Evolutionary conservation across 2,888 invertebrate species (phyloP).

Genomic region (Pristionchus arcanus): DNA sequence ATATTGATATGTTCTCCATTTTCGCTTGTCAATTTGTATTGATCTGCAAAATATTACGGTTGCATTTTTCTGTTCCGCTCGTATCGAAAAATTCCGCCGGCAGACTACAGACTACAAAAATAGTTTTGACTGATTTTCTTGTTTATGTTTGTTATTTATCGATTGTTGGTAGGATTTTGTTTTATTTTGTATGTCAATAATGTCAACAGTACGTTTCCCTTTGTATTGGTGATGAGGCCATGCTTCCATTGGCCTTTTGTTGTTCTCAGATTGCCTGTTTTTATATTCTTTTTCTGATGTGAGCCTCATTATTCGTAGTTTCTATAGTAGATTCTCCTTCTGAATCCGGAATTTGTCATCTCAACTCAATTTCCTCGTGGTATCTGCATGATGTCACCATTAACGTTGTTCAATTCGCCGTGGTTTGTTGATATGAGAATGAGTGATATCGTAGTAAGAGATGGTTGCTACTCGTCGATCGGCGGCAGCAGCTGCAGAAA

Average conservation of each 20-base stretch:
- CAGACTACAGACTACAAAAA: constrained; percentile 13
- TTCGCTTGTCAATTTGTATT: not conserved
- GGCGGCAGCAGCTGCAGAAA: not conserved
- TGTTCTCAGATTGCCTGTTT: no score
- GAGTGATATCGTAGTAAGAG: not conserved
- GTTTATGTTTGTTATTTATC: constrained; percentile 4
- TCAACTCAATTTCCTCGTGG: not conserved
- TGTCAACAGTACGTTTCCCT: not conserved
- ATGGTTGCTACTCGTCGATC: constrained; percentile 45
- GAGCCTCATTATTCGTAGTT: no score
- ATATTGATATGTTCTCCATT: not conserved
- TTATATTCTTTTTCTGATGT: no score
- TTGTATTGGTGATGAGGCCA: no score
- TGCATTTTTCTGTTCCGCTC: constrained; percentile 12
- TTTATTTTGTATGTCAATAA: not conserved
- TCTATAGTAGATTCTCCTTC: no score
- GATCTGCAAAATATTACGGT: not conserved
- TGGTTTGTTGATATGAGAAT: not conserved
- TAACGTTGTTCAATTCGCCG: not conserved
- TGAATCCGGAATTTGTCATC: no score
- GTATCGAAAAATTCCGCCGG: constrained; percentile 10
- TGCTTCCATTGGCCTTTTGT: no score
- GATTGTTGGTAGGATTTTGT: not conserved
- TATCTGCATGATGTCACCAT: not conserved
- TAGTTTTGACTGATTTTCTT: not conserved